These are phyloP conservation scores for Drosophila nigromelanica DNA, from an alignment of 1,140 invertebrate genomes.

Conservation along the genomic window DNA sequence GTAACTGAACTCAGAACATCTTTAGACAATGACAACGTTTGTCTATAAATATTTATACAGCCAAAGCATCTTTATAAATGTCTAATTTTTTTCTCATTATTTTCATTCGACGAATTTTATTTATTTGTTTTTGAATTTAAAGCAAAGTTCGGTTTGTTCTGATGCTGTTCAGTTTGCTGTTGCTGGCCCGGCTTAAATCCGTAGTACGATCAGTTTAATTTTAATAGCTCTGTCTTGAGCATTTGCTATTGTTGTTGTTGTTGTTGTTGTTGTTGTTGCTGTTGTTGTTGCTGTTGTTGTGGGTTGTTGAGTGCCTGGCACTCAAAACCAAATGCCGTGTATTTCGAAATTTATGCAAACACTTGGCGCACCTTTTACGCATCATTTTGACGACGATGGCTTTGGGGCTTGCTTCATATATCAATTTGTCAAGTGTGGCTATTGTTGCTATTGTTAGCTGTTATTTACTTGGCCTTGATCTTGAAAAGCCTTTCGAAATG, in stretches of 20 bases:
- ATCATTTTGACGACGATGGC: slow-evolving; percentile 53
- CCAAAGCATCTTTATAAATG: slow-evolving; percentile 27
- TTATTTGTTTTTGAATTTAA: slow-evolving; percentile 77
- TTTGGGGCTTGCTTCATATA: slow-evolving; percentile 67
- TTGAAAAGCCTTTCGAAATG: slow-evolving; percentile 82
- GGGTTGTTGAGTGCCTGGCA: slow-evolving; percentile 63
- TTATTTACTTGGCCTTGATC: slow-evolving; percentile 66
- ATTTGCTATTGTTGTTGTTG: slow-evolving; percentile 23
- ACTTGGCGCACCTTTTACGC: slow-evolving; percentile 61
- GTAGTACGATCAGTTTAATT: slow-evolving; percentile 60
- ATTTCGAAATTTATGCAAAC: slow-evolving; percentile 77
- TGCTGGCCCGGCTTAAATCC: slow-evolving; percentile 32
- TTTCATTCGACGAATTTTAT: slow-evolving; percentile 39
- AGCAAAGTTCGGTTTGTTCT: slow-evolving; percentile 53
- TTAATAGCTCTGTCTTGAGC: slow-evolving; percentile 61
- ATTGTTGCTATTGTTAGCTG: slow-evolving; percentile 32
- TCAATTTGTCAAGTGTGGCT: slow-evolving; percentile 56
- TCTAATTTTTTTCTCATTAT: slow-evolving; percentile 14
- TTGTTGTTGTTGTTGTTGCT: too few species aligned
- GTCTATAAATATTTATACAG: slow-evolving; percentile 75
- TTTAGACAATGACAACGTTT: slow-evolving; percentile 65
- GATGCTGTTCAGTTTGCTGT: not conserved
- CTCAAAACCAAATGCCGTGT: slow-evolving; percentile 55
- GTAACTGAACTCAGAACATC: slow-evolving; percentile 55
- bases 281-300: too few species aligned